Evolutionary conservation across 2,113 vertebrate genomes (phyloP), one percentile per base, ranked within the genome.

Genomic region (Labrus mixtus): DNA sequence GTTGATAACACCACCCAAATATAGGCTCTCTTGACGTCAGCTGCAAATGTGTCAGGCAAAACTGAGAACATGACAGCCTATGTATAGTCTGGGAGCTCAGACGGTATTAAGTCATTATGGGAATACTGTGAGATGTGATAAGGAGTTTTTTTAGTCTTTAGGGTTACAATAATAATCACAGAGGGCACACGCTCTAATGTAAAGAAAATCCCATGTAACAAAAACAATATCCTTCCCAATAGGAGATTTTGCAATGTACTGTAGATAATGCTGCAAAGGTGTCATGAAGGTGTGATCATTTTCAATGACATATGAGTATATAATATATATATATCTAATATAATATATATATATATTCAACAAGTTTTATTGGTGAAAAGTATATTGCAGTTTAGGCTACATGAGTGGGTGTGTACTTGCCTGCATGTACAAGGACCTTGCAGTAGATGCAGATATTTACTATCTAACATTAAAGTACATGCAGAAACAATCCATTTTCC

Each of bases 21-120:
- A 85, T 78, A 88, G 85, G 62, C 76, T 78, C 48, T 6, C 16
- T 25, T 51, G 58, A 82, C 81, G 75, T 89, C 83, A 91, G 70
- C 19, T 56, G 71, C 46, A 83, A 79, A 85, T 58, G 82, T 79
- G 82, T 77, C 87, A 83, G 68, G 63, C 65, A 66, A 67, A 84
- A 81, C 51, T 36, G 51, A 81, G 77, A 78, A 76, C 6, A 65
- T 84, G 75, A 84, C 72, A 67, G 7, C 54, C 86, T 83, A 84
- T 76, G 62, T 83, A 70, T 86, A 87, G 84, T 59, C 66, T 67
- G 10, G 60, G 81, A 76, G 71, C 76, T 66, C 56, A 73, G 70
- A 68, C 3, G 19, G 48, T 81, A 61, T 70, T 22, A 68, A 68
- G 64, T 73, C 68, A 78, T 84, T 69, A 53, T 55, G 67, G 80